Conservation (phyloP, 2,797 vertebrate species). For the Trematomus bernacchii region DNA sequence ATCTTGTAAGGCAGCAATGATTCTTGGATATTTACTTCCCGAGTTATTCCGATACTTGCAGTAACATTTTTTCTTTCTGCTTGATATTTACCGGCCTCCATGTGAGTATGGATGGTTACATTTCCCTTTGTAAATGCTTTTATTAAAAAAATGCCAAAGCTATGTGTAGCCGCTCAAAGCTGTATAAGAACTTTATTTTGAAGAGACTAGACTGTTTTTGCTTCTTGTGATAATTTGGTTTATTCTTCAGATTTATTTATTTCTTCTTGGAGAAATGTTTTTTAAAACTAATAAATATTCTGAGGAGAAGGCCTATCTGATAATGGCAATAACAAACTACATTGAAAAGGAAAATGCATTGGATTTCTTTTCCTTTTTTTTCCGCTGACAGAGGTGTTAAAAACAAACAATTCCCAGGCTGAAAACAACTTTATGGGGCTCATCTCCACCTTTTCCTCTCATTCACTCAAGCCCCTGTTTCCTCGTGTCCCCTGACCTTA, state of each 20-base stretch:
- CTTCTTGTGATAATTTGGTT: neutral
- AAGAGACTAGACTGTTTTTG: too few species aligned
- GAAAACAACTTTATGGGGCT: slow-evolving; percentile 73
- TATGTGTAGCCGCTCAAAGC: too few species aligned
- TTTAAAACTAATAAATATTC: neutral
- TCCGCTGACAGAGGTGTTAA: slow-evolving; percentile 25
- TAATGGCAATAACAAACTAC: neutral
- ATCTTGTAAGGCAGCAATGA: too few species aligned
- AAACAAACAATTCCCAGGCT: slow-evolving; percentile 47
- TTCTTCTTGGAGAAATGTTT: neutral
- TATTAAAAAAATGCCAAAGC: too few species aligned
- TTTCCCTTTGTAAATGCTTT: too few species aligned
- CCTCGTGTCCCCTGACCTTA: slow-evolving; percentile 66
- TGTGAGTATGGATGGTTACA: too few species aligned
- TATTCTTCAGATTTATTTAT: slow-evolving; percentile 16
- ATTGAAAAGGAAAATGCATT: neutral
- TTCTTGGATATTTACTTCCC: too few species aligned
- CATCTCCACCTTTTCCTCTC: slow-evolving; percentile 83
- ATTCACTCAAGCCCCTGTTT: slow-evolving; percentile 73
- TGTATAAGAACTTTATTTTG: too few species aligned
- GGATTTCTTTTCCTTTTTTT: neutral
- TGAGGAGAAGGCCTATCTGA: neutral
- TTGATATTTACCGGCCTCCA: too few species aligned
- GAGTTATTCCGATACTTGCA: too few species aligned
- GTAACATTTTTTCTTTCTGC: too few species aligned